Evolutionary conservation across 2,888 invertebrate species (phyloP).

Genomic region (Dione juno): DNA sequence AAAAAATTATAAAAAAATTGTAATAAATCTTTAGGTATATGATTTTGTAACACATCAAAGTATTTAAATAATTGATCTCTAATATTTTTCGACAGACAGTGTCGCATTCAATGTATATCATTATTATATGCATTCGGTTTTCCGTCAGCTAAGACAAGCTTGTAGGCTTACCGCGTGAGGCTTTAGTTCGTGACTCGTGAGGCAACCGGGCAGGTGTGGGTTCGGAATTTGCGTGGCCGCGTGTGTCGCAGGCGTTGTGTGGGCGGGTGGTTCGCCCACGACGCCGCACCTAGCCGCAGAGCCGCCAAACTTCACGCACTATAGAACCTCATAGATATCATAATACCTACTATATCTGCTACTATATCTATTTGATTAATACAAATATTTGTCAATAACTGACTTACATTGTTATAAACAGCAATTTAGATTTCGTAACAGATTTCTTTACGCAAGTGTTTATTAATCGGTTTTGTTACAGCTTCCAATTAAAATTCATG

Average conservation of each 20-base stretch:
- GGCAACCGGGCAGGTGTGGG: slow-evolving; percentile 53
- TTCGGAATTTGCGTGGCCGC: slow-evolving; percentile 73
- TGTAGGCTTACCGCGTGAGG: slow-evolving; percentile 30
- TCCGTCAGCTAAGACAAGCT: slow-evolving; percentile 9
- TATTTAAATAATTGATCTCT: not conserved
- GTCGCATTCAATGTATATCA: not conserved
- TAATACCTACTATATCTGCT: not conserved
- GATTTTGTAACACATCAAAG: not conserved
- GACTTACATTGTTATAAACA: not conserved
- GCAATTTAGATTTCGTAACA: not conserved
- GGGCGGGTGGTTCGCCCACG: slow-evolving; percentile 70
- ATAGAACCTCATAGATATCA: slow-evolving; percentile 5
- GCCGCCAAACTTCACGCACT: slow-evolving; percentile 46
- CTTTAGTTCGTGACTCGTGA: slow-evolving; percentile 32
- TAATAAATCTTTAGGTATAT: no score
- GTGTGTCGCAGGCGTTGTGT: slow-evolving; percentile 56
- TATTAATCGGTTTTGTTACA: slow-evolving; percentile 6
- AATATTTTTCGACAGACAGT: not conserved
- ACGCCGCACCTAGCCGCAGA: slow-evolving; percentile 74
- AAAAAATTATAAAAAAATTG: no score
- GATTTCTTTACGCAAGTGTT: slow-evolving; percentile 1
- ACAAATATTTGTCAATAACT: not conserved
- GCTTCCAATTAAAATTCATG: slow-evolving; percentile 11
- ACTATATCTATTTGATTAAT: not conserved
- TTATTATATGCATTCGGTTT: not conserved